Conservation (phyloP, 1,140 invertebrate genomes). For the Procambarus virginalis region DNA sequence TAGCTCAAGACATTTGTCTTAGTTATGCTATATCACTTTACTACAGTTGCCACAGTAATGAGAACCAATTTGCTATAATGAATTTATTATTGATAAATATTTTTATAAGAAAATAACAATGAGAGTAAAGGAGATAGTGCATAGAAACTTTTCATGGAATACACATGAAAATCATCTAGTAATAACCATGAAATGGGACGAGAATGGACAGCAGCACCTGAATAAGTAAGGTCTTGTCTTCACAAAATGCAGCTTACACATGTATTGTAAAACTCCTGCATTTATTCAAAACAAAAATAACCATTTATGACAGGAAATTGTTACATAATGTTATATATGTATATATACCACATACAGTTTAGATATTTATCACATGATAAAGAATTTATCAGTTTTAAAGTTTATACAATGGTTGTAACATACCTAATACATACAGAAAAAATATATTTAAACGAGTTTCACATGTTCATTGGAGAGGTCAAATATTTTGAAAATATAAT, state of each 20-base stretch:
- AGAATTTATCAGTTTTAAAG: background rate
- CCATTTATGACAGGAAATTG: background rate
- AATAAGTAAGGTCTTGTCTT: background rate
- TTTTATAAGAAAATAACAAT: conserved; percentile 12
- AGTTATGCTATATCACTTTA: too few relatives aligned
- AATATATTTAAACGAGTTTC: conserved; percentile 10
- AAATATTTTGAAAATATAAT: conserved; percentile 15
- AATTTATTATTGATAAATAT: conserved; percentile 18
- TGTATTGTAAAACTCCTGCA: background rate
- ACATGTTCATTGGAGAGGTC: background rate
- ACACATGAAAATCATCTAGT: background rate
- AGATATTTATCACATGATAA: conserved; percentile 5
- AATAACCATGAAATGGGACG: conserved; percentile 1
- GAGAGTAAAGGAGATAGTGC: background rate
- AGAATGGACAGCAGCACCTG: conserved; percentile 6
- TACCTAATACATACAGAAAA: background rate
- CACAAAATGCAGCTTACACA: background rate
- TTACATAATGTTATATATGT: background rate
- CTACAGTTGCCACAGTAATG: background rate
- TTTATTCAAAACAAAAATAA: background rate
- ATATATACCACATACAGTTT: background rate
- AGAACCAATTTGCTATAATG: background rate
- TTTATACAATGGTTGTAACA: background rate
- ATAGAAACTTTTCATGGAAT: background rate
- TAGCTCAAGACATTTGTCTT: too few relatives aligned